Evolutionary conservation across 2,797 vertebrate genomes (phyloP).

Genomic region (Clangula hyemalis): DNA sequence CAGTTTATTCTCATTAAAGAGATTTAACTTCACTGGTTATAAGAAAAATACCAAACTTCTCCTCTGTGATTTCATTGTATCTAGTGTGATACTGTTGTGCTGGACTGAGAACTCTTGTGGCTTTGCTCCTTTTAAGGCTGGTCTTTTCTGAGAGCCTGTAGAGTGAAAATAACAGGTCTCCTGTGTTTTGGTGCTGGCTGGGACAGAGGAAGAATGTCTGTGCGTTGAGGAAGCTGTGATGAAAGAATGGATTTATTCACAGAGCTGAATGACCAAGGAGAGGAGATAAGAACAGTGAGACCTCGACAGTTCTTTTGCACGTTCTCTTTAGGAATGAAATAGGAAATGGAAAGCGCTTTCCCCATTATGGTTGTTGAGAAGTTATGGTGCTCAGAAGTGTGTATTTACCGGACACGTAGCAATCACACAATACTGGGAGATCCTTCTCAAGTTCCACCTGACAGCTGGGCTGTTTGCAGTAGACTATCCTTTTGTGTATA

Average conservation of each 20-base stretch:
- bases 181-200: background rate
- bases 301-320: background rate
- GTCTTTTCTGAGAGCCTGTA: background rate
- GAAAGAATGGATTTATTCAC: background rate
- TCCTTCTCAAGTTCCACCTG: background rate
- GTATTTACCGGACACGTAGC: background rate
- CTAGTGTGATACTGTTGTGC: background rate
- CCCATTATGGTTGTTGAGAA: background rate
- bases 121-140: background rate
- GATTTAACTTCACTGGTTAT: background rate
- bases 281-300: background rate
- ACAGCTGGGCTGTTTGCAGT: background rate
- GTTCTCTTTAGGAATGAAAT: background rate
- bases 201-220: background rate
- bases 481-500: background rate
- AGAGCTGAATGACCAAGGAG: background rate
- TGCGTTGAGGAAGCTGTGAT: background rate
- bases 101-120: background rate
- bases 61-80: background rate
- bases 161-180: background rate
- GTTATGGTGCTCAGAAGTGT: background rate
- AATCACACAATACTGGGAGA: background rate
- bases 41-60: background rate
- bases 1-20: background rate
- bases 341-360: background rate